Percentiles rank a stretch among this genome's conserved stretches.
phyloP scores from a whole-genome alignment of 2,888 invertebrate species.

The Petrophora chlorosata region DNA sequence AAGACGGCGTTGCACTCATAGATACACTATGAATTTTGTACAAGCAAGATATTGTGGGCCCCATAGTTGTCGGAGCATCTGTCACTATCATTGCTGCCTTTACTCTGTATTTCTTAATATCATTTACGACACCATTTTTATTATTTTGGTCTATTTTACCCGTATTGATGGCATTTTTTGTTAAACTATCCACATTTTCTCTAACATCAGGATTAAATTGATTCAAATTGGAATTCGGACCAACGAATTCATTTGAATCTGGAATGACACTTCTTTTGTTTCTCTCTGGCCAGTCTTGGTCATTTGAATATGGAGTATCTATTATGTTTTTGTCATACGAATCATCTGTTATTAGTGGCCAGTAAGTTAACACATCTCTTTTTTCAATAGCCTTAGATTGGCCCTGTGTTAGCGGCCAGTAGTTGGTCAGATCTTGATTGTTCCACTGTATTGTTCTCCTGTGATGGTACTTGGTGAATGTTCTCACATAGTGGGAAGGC shows the following conservation, averaged over 20 bases:
- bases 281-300: constrained; percentile 39
- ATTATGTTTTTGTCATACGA: constrained; percentile 10
- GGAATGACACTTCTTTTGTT: constrained; percentile 63
- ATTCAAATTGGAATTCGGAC: constrained; percentile 43
- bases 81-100: constrained; percentile 54
- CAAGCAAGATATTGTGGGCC: constrained; percentile 64
- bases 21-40: constrained; percentile 70
- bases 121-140: constrained; percentile 53
- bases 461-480: constrained; percentile 78
- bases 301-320: constrained; percentile 27
- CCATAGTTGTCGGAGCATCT: constrained; percentile 52
- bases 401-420: constrained; percentile 55
- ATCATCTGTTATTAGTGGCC: constrained; percentile 16
- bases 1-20: constrained; percentile 68
- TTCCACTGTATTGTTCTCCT: constrained; percentile 73
- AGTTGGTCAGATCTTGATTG: constrained; percentile 55
- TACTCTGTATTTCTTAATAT: constrained; percentile 56
- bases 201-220: constrained; percentile 49
- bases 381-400: constrained; percentile 57
- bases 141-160: constrained; percentile 50
- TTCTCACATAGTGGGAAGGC: constrained; percentile 72
- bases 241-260: constrained; percentile 57
- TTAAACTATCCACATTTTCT: constrained; percentile 49
- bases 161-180: constrained; percentile 49
- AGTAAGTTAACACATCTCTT: constrained; percentile 50